Percentiles rank a stretch among this genome's conserved stretches.
These are phyloP conservation scores for Chroicocephalus ridibundus DNA, from an alignment of 2,113 vertebrate species.

Conservation along the genomic window DNA sequence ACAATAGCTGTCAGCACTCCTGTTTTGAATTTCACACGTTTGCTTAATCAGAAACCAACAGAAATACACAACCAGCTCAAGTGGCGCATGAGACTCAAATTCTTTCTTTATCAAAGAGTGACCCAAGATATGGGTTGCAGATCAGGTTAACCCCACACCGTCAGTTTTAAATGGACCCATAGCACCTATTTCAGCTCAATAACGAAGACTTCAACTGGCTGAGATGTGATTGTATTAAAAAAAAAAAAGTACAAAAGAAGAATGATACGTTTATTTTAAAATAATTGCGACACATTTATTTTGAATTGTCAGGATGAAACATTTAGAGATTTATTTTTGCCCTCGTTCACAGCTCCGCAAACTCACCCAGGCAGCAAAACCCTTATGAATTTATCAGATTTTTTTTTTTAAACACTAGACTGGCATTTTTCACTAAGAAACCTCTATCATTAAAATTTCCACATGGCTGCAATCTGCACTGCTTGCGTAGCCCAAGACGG, in stretches of 20 bases:
- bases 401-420: background rate
- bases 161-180: background rate
- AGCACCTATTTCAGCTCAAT: background rate
- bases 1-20: slow-evolving; percentile 7
- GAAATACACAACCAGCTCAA: background rate
- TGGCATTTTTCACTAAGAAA: background rate
- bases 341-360: background rate
- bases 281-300: background rate
- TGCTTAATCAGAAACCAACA: slow-evolving; percentile 16
- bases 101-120: background rate
- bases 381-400: background rate
- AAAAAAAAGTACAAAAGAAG: background rate
- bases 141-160: background rate
- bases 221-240: background rate
- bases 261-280: background rate
- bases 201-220: background rate
- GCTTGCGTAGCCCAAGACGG: background rate
- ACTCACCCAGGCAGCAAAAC: background rate
- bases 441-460: background rate
- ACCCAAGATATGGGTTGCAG: background rate
- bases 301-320: background rate
- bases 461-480: background rate
- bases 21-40: slow-evolving; percentile 4
- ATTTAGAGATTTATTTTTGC: background rate
- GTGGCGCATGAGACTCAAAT: background rate